Evolutionary conservation across 2,113 vertebrate genomes (phyloP).

Genomic region (Merops nubicus): DNA sequence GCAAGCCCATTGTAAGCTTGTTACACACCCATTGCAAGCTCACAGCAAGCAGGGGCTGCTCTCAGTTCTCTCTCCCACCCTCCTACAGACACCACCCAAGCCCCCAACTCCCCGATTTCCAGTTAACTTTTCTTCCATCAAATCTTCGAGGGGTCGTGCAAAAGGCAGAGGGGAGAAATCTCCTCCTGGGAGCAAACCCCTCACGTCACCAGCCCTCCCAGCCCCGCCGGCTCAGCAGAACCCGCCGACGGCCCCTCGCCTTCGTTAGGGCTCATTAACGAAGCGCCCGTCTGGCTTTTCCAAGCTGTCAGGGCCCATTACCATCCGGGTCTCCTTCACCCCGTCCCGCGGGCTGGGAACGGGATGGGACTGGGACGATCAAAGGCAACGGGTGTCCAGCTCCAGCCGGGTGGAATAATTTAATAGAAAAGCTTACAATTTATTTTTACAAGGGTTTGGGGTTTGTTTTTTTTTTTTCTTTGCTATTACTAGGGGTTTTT

Average conservation of each 20-base stretch:
- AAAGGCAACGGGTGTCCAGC: conserved; percentile 39
- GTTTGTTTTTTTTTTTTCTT: background rate
- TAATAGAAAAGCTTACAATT: conserved; percentile 50
- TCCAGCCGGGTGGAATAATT: conserved; percentile 66
- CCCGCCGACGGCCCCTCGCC: background rate
- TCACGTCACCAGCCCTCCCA: rapidly evolving
- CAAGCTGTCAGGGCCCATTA: conserved; percentile 42
- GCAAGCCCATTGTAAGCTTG: background rate
- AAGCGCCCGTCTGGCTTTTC: conserved; percentile 36
- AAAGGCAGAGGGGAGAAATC: background rate
- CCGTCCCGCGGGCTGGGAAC: conserved; percentile 19
- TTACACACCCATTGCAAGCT: background rate
- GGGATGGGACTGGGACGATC: background rate
- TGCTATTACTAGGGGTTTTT: background rate
- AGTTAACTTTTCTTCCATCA: rapidly evolving
- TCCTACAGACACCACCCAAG: background rate
- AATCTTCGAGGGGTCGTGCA: rapidly evolving
- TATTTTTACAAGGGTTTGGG: background rate
- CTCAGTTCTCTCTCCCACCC: rapidly evolving
- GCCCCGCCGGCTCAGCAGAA: background rate
- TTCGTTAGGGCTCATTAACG: conserved; percentile 60
- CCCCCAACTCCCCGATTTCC: rapidly evolving
- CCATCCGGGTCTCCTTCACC: background rate
- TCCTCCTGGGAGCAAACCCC: rapidly evolving
- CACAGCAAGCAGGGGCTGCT: rapidly evolving